Percentiles rank a stretch among this genome's conserved stretches.
These are phyloP conservation scores for Meghimatium bilineatum DNA, from an alignment of 2,888 invertebrate species.

Conservation along the genomic window DNA sequence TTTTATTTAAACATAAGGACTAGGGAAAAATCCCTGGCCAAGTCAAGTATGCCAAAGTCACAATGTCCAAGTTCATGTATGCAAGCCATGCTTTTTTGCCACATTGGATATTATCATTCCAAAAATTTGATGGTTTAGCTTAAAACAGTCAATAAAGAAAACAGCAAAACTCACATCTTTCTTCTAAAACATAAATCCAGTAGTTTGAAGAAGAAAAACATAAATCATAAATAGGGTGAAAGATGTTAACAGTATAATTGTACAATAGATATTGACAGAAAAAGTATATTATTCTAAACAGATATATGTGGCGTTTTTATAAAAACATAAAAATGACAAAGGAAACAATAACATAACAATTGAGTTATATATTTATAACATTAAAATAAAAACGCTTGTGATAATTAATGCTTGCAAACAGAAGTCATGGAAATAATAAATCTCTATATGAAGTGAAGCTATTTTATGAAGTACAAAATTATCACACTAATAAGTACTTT, in stretches of 20 bases:
- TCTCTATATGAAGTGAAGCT: too few species aligned
- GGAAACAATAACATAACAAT: not conserved
- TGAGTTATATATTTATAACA: too few species aligned
- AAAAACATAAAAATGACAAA: not conserved
- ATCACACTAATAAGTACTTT: too few species aligned
- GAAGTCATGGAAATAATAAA: too few species aligned
- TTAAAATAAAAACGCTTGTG: too few species aligned
- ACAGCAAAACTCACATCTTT: conserved; percentile 1
- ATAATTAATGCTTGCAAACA: too few species aligned
- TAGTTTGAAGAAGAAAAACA: not conserved
- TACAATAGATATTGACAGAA: not conserved
- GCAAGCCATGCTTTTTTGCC: not conserved
- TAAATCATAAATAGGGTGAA: not conserved
- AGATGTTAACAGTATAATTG: not conserved
- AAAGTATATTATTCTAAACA: not conserved
- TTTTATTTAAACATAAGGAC: not conserved
- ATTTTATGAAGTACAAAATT: too few species aligned
- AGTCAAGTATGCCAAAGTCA: not conserved
- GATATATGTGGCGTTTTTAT: not conserved
- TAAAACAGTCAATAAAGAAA: not conserved
- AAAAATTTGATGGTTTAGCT: not conserved
- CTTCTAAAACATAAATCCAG: not conserved
- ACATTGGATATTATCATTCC: not conserved
- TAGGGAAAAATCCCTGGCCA: not conserved
- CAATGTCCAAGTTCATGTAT: not conserved